A percentile compares a stretch with the other conserved stretches of the same genome.
These are phyloP conservation scores for Chymomyza amoena DNA, from an alignment of 2,888 invertebrate genomes.

Conservation along the genomic window DNA sequence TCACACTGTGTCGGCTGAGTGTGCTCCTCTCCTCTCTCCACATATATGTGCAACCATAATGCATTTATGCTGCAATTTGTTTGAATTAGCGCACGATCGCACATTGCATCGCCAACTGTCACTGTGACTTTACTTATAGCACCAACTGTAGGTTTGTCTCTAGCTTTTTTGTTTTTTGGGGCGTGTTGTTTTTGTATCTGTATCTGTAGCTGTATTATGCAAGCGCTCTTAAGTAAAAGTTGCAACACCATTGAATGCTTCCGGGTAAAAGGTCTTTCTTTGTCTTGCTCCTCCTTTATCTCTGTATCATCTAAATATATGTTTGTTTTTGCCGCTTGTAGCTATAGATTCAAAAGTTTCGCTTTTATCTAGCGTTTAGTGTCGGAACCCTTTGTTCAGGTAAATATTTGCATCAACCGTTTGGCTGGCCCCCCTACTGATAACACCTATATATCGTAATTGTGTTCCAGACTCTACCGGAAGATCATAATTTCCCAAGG, in stretches of 20 bases:
- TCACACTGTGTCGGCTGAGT: slow-evolving; percentile 52
- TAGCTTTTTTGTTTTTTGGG: slow-evolving; percentile 25
- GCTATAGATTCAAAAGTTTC: slow-evolving; percentile 16
- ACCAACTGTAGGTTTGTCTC: background rate
- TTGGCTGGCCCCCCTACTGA: slow-evolving; percentile 10
- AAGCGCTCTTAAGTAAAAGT: slow-evolving; percentile 62
- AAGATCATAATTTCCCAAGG: slow-evolving; percentile 19
- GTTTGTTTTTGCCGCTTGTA: background rate
- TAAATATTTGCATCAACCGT: slow-evolving; percentile 58
- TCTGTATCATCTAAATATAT: background rate
- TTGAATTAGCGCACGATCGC: slow-evolving; percentile 61
- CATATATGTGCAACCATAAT: slow-evolving; percentile 32
- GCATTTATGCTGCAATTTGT: slow-evolving; percentile 71
- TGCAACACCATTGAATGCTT: slow-evolving; percentile 47
- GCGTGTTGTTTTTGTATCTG: slow-evolving; percentile 28
- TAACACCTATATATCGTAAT: background rate
- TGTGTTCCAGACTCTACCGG: slow-evolving; percentile 1
- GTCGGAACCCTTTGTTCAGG: slow-evolving; percentile 27
- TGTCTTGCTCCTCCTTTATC: background rate
- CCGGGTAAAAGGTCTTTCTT: slow-evolving; percentile 51
- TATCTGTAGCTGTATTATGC: slow-evolving; percentile 38
- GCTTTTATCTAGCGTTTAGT: slow-evolving; percentile 16
- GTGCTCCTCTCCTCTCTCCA: slow-evolving; percentile 38
- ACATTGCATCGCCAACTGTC: background rate
- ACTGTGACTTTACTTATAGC: background rate